These are phyloP conservation scores for Caenorhabditis imperialis DNA, from an alignment of 2,888 invertebrate genomes.

Conservation along the genomic window DNA sequence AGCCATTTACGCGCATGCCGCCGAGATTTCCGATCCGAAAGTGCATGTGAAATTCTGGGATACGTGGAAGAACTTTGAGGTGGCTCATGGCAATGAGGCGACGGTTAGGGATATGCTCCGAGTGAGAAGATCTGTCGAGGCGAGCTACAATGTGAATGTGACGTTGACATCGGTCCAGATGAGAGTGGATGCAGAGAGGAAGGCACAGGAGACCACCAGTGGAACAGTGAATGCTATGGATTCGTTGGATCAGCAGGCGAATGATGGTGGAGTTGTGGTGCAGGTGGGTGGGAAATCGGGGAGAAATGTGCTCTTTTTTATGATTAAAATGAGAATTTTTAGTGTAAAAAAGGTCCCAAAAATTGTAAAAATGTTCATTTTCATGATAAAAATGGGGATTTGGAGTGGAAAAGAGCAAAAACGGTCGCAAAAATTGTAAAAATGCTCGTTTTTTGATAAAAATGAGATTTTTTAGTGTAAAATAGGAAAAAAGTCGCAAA, in stretches of 20 bases:
- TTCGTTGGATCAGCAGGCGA: constrained; percentile 33
- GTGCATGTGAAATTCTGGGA: constrained; percentile 94
- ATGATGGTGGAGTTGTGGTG: background rate
- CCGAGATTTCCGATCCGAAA: constrained; percentile 98
- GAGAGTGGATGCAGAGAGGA: constrained; percentile 82
- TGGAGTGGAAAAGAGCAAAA: too few relatives aligned
- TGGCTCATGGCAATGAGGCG: constrained; percentile 98
- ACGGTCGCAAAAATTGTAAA: too few relatives aligned
- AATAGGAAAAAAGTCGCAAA: too few relatives aligned
- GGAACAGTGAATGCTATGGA: constrained; percentile 46
- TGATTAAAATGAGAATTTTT: too few relatives aligned
- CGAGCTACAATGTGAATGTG: constrained; percentile 94
- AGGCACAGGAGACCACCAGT: constrained; percentile 47
- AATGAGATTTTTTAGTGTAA: too few relatives aligned
- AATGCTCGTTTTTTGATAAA: too few relatives aligned
- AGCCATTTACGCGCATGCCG: constrained; percentile 96
- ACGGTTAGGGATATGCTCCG: constrained; percentile 85
- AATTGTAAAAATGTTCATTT: too few relatives aligned
- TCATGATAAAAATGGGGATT: too few relatives aligned
- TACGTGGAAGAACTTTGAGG: constrained; percentile 99
- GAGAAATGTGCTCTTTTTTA: too few relatives aligned
- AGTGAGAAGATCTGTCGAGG: constrained; percentile 88
- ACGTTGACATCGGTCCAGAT: constrained; percentile 99
- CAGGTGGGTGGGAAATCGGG: too few relatives aligned
- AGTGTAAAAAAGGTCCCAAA: too few relatives aligned